A percentile compares a stretch with the other conserved stretches of the same genome.
Conservation (phyloP, 1,140 invertebrate genomes). For the Drosophila kepulauana region DNA sequence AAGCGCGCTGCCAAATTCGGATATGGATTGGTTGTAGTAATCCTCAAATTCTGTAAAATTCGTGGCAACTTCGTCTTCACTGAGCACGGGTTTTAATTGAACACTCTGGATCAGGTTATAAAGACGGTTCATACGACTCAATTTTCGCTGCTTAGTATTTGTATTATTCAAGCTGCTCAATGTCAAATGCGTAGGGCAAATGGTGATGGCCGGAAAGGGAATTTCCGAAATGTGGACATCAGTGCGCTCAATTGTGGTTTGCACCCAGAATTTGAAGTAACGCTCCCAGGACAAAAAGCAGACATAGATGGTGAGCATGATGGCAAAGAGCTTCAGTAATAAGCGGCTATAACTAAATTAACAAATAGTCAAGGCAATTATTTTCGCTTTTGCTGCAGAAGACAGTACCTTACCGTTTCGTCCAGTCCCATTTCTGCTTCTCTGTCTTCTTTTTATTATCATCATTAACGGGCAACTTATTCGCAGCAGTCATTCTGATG, state of each 20-base stretch:
- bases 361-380: neutral
- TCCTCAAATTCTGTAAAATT: conserved; percentile 38
- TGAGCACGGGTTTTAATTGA: conserved; percentile 24
- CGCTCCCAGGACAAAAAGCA: conserved; percentile 63
- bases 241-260: conserved; percentile 76
- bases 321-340: conserved; percentile 30
- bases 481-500: conserved; percentile 46
- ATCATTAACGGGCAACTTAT: conserved; percentile 27
- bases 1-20: conserved; percentile 11
- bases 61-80: neutral
- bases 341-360: conserved; percentile 36
- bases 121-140: neutral
- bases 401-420: conserved; percentile 38
- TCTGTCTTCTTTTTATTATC: neutral
- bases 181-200: conserved; percentile 56
- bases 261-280: conserved; percentile 74
- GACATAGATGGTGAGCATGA: conserved; percentile 52
- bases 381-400: neutral
- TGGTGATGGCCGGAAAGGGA: conserved; percentile 69
- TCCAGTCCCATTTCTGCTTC: conserved; percentile 8
- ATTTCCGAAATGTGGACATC: conserved; percentile 77
- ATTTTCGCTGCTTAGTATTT: neutral
- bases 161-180: neutral
- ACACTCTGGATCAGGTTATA: conserved; percentile 49
- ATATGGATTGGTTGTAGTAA: neutral